Percentiles rank a stretch among this genome's conserved stretches.
Evolutionary conservation across 37 sponge, comb jelly and placozoan species (phyloP).

Genomic region (Chondrosia reniformis): DNA sequence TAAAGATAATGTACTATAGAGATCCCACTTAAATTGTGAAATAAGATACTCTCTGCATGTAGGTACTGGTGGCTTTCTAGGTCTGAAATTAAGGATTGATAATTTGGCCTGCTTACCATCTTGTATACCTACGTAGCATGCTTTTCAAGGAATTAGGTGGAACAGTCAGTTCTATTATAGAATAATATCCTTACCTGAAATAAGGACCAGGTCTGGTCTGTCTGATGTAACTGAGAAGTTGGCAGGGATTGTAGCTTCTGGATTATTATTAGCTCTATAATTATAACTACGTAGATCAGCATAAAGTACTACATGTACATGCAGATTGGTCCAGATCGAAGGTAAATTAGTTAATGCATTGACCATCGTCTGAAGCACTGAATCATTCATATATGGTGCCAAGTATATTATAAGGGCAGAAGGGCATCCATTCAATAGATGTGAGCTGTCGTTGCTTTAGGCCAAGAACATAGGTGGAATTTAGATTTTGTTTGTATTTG

Average conservation of each 20-base stretch:
- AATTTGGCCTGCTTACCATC: neutral
- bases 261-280: neutral
- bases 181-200: neutral
- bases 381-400: neutral
- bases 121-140: neutral
- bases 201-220: neutral
- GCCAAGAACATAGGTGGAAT: neutral
- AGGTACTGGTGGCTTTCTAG: neutral
- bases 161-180: neutral
- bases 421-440: neutral
- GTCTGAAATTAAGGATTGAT: neutral
- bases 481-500: neutral
- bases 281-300: neutral
- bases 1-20: neutral
- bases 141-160: neutral
- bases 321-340: no score
- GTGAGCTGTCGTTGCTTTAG: neutral
- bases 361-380: neutral
- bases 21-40: neutral
- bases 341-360: neutral
- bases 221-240: neutral
- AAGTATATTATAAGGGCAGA: conserved; percentile 12
- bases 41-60: neutral
- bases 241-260: neutral
- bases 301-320: no score